These are phyloP conservation scores for Lasioglossum malachurum DNA, from an alignment of 2,888 invertebrate genomes.

Conservation along the genomic window DNA sequence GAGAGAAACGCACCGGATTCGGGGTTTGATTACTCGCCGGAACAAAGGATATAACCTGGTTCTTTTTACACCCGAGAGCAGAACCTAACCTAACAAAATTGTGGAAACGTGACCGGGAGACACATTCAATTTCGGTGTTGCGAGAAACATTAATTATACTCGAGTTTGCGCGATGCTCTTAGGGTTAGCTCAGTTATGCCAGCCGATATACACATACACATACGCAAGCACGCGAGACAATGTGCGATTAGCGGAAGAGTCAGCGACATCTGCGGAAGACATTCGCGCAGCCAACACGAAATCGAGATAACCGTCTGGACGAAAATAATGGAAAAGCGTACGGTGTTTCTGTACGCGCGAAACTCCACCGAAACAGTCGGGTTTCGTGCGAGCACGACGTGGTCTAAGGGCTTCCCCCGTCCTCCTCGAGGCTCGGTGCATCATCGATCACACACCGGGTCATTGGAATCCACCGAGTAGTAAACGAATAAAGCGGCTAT, in stretches of 20 bases:
- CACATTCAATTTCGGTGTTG: background rate
- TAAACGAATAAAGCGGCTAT: background rate
- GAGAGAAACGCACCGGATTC: conserved; percentile 8
- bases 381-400: background rate
- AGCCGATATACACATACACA: background rate
- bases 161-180: conserved; percentile 19
- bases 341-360: background rate
- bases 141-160: conserved; percentile 14
- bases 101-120: background rate
- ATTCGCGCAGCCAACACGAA: conserved; percentile 8
- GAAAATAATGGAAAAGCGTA: conserved; percentile 40
- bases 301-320: conserved; percentile 45
- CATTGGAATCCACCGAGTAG: background rate
- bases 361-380: conserved; percentile 13
- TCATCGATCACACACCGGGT: background rate
- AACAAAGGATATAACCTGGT: conserved; percentile 28
- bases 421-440: background rate
- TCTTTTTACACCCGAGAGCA: background rate
- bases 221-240: background rate
- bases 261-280: conserved; percentile 58
- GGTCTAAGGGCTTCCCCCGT: background rate
- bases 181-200: conserved; percentile 14
- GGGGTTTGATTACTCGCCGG: conserved; percentile 1
- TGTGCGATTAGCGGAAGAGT: conserved; percentile 4
- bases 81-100: conserved; percentile 51